Conservation (phyloP, 2,113 vertebrate species). For the Proteles cristata region DNA sequence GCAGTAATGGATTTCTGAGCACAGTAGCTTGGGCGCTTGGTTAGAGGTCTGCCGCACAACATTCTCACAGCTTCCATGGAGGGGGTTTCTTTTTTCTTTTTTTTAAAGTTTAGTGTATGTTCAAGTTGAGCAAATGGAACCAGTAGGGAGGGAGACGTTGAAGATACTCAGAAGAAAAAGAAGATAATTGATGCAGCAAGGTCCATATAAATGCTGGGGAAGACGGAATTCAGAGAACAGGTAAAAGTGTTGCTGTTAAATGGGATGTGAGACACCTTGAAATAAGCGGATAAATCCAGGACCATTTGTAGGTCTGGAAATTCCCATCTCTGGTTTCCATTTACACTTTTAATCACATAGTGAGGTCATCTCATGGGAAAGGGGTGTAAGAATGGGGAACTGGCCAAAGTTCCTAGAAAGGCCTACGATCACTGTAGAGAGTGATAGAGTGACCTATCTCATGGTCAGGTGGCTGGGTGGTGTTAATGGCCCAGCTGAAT, state of each 20-base stretch:
- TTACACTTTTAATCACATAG: slow-evolving; percentile 27
- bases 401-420: not conserved
- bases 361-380: slow-evolving; percentile 5
- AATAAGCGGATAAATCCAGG: not conserved
- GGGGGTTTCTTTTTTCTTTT: not conserved
- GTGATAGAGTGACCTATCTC: not conserved
- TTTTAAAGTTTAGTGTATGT: not conserved
- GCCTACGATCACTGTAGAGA: not conserved
- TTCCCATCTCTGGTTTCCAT: not conserved
- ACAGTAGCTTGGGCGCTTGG: not conserved
- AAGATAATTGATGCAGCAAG: not conserved
- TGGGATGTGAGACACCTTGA: not conserved
- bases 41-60: not conserved
- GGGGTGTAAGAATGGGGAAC: not conserved
- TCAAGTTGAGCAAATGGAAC: not conserved
- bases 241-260: not conserved
- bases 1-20: not conserved
- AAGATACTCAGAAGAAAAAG: not conserved
- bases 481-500: not conserved
- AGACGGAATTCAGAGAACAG: not conserved
- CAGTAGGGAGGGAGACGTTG: not conserved
- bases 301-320: not conserved
- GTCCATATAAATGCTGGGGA: not conserved
- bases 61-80: not conserved
- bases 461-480: not conserved